Evolutionary conservation across 2,888 invertebrate species (phyloP), one percentile per base, ranked within the genome.

Genomic region (Dasysyrphus tricinctus): DNA sequence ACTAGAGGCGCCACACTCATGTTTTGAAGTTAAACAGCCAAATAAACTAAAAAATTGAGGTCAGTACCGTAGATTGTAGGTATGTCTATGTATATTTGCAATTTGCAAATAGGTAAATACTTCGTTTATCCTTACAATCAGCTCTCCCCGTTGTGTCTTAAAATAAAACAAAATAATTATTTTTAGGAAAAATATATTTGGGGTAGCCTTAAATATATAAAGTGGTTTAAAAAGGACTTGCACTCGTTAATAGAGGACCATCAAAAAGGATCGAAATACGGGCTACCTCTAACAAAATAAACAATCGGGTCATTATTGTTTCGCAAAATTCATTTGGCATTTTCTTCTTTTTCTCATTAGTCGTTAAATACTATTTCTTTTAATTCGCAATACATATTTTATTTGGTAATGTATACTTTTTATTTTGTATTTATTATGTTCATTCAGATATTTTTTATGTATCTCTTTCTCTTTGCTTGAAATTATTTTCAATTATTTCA

Each of bases 1-100:
- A 57, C 72, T 29, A 49, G 5, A 74, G 74, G 49, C 42, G 39
- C 77, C 67, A 44, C 54, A 54, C 54, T 59, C 24, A 2, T 59
- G 44, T 37, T 19, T 37, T 63, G n/a, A 37, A 54, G 54, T 49
- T 24, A 29, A 84, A 39, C 19, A 67, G 54, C 42, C 9, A 72
- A 72, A 57, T 16, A 42, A 47, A 65, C 12, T 57, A 47, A 74
- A 59, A 57, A 49, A 70, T 59, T 4, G 51, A 69, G 51, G 51
- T 67, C 69, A 69, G n/a, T 11, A 24, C 24, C 29, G 37, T 69
- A 29, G 14, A 47, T 5, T 12, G 2, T n/a, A n/a, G n/a, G n/a
- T n/a, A n/a, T n/a, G n/a, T n/a, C n/a, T n/a, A n/a, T n/a, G n/a
- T 47, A 16, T 44, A n/a, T 24, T 51, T 67, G 34, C 8, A 12